A percentile compares a stretch with the other conserved stretches of the same genome.
Evolutionary conservation across 2,797 vertebrate genomes (phyloP).

Genomic region (Geotria australis): DNA sequence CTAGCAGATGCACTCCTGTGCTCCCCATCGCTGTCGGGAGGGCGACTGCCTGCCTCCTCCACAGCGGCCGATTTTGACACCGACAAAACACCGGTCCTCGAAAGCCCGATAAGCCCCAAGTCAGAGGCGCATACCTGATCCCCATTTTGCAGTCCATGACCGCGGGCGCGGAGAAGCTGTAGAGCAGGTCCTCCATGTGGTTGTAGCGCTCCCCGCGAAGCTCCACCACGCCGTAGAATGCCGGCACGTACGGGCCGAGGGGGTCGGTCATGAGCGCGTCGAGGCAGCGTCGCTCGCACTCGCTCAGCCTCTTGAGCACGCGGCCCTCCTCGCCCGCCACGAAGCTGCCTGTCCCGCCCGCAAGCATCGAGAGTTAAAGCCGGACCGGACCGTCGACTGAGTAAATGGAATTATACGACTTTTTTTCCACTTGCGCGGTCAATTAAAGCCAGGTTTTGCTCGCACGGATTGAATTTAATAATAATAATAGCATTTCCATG

Average conservation of each 20-base stretch:
- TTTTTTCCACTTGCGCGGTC: too few relatives aligned
- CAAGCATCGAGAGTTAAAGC: neutral
- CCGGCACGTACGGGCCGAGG: conserved; percentile 30
- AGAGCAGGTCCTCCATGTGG: conserved; percentile 43
- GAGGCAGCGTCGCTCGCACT: conserved; percentile 30
- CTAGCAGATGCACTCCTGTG: too few relatives aligned
- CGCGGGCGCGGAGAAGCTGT: conserved; percentile 26
- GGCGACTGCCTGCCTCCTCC: too few relatives aligned
- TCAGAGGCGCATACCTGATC: conserved; percentile 15
- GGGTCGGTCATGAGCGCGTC: conserved; percentile 29
- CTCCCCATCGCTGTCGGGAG: too few relatives aligned
- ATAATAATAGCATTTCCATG: too few relatives aligned
- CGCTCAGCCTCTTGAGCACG: conserved; percentile 39
- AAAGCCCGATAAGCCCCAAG: too few relatives aligned
- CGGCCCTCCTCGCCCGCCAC: conserved; percentile 32
- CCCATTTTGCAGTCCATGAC: conserved; percentile 88
- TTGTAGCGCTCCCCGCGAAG: conserved; percentile 27
- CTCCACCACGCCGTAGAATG: conserved; percentile 28
- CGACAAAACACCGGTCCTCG: too few relatives aligned
- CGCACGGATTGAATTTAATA: too few relatives aligned
- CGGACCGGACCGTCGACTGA: too few relatives aligned
- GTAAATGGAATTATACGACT: too few relatives aligned
- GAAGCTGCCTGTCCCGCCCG: conserved; percentile 23
- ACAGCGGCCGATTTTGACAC: too few relatives aligned
- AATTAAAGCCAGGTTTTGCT: too few relatives aligned